Conservation (phyloP, 1,140 invertebrate species). For the Bombus polaris region DNA sequence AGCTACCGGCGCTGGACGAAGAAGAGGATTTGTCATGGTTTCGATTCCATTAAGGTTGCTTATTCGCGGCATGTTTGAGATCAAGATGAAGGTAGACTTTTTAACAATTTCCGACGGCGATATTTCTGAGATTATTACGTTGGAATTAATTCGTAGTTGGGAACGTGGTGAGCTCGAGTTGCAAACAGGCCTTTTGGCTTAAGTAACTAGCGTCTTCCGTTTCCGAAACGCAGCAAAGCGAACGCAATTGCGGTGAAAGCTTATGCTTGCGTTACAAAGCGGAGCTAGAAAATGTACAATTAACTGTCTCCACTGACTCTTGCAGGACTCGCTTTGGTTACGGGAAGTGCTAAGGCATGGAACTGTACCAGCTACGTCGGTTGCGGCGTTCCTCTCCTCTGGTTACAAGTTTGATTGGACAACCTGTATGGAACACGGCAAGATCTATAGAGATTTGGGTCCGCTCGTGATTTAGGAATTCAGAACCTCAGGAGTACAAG, state of each 20-base stretch:
- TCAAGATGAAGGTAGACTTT: neutral
- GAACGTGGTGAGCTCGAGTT: too few species aligned
- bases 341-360: neutral
- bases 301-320: conserved; percentile 27
- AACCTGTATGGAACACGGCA: neutral
- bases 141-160: neutral
- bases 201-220: neutral
- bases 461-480: neutral
- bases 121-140: neutral
- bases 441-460: conserved; percentile 16
- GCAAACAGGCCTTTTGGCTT: neutral
- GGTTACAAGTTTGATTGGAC: conserved; percentile 36
- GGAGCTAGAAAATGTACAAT: conserved; percentile 27
- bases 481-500: too few species aligned
- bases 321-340: neutral
- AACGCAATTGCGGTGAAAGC: neutral
- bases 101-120: neutral
- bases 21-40: neutral
- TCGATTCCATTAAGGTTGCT: neutral
- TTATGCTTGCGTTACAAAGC: conserved; percentile 7
- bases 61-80: neutral
- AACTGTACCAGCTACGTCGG: neutral
- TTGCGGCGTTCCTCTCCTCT: conserved; percentile 2
- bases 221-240: conserved; percentile 4
- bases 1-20: neutral